Evolutionary conservation across 1,140 invertebrate species (phyloP).

Genomic region (Capitella teleta): DNA sequence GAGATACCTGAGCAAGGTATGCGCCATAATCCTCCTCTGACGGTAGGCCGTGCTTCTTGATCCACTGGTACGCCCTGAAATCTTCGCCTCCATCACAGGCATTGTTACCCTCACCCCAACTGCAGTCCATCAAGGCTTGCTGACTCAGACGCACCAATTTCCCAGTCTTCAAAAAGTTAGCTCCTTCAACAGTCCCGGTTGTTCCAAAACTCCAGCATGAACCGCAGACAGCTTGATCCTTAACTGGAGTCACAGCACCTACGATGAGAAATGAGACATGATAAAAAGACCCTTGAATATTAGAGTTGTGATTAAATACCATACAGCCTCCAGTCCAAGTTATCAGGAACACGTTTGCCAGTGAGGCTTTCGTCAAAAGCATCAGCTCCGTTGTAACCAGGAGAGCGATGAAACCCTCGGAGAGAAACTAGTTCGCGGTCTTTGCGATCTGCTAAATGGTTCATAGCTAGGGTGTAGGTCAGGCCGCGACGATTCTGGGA

Average conservation of each 20-base stretch:
- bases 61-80: constrained; percentile 81
- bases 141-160: constrained; percentile 72
- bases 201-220: constrained; percentile 96
- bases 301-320: constrained; percentile 44
- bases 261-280: background rate
- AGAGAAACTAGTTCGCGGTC: constrained; percentile 67
- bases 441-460: constrained; percentile 77
- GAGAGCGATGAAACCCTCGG: constrained; percentile 57
- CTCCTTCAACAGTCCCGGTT: constrained; percentile 82
- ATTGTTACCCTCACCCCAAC: constrained; percentile 92
- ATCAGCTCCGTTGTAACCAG: constrained; percentile 54
- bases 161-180: constrained; percentile 65
- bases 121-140: constrained; percentile 83
- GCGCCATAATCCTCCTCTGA: constrained; percentile 80
- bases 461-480: constrained; percentile 64
- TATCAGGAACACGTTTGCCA: constrained; percentile 19
- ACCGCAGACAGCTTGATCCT: constrained; percentile 92
- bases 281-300: background rate
- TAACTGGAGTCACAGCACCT: constrained; percentile 81
- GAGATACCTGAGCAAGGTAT: constrained; percentile 69
- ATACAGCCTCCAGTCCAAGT: constrained; percentile 78
- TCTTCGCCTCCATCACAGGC: constrained; percentile 90
- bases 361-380: constrained; percentile 52
- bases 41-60: constrained; percentile 79
- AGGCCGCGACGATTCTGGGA: constrained; percentile 68